Evolutionary conservation across 2,113 vertebrate species (phyloP), one percentile per base, ranked within the genome.

Genomic region (Paracanthobrama guichenoti): DNA sequence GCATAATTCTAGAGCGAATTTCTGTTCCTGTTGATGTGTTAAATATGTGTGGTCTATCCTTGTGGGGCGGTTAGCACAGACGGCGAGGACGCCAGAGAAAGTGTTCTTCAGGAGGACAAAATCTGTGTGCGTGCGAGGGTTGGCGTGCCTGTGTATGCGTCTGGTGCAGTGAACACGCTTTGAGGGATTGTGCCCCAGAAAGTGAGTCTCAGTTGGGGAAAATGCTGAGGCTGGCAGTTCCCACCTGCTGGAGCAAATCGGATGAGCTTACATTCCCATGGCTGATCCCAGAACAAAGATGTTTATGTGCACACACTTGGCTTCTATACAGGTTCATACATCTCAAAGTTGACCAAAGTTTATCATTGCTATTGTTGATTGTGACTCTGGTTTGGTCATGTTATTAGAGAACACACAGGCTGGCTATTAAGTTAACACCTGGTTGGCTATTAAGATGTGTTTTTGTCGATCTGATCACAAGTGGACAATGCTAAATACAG

Each of bases 161-260:
- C 60, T 81, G 82, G 72, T 86, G 53, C 24, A 39, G 82, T 84
- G 86, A 79, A 76, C 83, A 85, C 64, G 84, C 81, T 89, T 89
- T 81, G 77, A 87, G 84, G 86, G 62, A 83, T 86, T 88, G 85
- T 85, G 80, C 88, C 59, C 35, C 22, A 81, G 86, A 87, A 87
- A 85, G 83, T 83, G 76, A 87, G 81, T 76, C 85, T 85, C 81
- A 26, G 80, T 71, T 82, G 76, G 22, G 39, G 77, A 81, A 89
- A 85, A 84, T 35, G 88, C 86, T 89, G 88, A 89, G 81, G 72
- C 84, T 77, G 84, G 84, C 81, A 85, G 81, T 82, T 81, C 73
- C 69, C 88, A 89, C 86, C 88, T 89, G 88, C 86, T 87, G 77
- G 84, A 85, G 79, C 66, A 87, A 85, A 84, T 82, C 62, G 42